Evolutionary conservation across 2,113 vertebrate species (phyloP).

Genomic region (Cathartes aura): DNA sequence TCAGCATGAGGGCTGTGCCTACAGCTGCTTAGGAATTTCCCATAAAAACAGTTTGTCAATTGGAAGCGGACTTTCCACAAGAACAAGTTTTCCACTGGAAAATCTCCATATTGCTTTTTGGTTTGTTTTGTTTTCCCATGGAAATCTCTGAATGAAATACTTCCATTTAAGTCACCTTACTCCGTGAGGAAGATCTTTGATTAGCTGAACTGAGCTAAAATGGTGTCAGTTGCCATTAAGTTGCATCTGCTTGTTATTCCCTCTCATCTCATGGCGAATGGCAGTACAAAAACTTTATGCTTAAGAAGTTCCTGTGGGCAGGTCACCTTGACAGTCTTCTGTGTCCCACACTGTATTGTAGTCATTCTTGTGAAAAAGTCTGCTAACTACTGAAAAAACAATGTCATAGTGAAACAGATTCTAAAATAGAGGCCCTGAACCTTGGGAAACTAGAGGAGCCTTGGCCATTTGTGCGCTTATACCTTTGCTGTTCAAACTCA

Average conservation of each 20-base stretch:
- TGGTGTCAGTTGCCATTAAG: not conserved
- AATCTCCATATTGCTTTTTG: slow-evolving; percentile 39
- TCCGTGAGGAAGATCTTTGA: not conserved
- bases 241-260: not conserved
- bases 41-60: slow-evolving; percentile 53
- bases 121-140: slow-evolving; percentile 20
- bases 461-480: not conserved
- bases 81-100: slow-evolving; percentile 64
- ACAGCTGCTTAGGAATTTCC: slow-evolving; percentile 63
- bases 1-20: slow-evolving; percentile 45
- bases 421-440: not conserved
- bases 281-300: not conserved
- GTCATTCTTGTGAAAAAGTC: not conserved
- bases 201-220: not conserved
- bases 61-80: slow-evolving; percentile 59
- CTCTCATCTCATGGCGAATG: not conserved
- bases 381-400: not conserved
- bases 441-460: not conserved
- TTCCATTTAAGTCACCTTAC: slow-evolving; percentile 33
- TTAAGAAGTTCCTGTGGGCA: not conserved
- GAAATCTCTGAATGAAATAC: slow-evolving; percentile 37
- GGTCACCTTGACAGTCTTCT: not conserved
- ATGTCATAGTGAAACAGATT: not conserved
- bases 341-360: not conserved
- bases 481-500: not conserved